Conservation (phyloP, 2,888 invertebrate species). For the Drosophila falleni region DNA sequence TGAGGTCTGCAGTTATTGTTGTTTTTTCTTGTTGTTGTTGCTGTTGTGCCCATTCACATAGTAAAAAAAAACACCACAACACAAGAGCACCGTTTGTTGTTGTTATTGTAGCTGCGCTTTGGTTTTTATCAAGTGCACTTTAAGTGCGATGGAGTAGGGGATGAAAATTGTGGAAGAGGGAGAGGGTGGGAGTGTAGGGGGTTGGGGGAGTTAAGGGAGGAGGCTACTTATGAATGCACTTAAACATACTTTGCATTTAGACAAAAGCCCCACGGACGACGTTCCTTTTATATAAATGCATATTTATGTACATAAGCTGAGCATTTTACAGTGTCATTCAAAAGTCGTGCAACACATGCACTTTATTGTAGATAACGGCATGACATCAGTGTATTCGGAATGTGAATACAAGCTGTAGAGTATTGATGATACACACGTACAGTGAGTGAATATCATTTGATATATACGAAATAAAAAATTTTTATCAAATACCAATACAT, state of each 20-base stretch:
- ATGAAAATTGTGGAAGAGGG: not conserved
- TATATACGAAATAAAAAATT: conserved; percentile 34
- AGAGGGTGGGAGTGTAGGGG: too few relatives aligned
- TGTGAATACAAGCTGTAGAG: conserved; percentile 21
- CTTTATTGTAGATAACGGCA: conserved; percentile 28
- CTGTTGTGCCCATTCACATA: conserved; percentile 62
- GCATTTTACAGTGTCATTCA: conserved; percentile 52
- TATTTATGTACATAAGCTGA: conserved; percentile 29
- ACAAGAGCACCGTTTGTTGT: conserved; percentile 36
- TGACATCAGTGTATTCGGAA: conserved; percentile 48
- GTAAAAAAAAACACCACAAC: conserved; percentile 20
- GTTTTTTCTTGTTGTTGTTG: conserved; percentile 14
- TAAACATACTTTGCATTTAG: conserved; percentile 57
- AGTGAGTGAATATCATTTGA: conserved; percentile 13
- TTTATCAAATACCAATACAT: not conserved
- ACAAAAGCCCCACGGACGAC: conserved; percentile 47
- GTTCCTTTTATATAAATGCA: conserved; percentile 19
- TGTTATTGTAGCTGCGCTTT: conserved; percentile 45
- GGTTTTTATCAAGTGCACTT: conserved; percentile 68
- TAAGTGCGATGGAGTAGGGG: conserved; percentile 32
- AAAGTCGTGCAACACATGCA: conserved; percentile 49
- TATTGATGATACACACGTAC: conserved; percentile 24
- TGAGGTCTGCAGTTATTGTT: conserved; percentile 45
- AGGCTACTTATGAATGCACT: conserved; percentile 63
- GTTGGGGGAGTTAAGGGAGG: conserved; percentile 6